These are phyloP conservation scores for Psilanteris sp. DNA, from an alignment of 1,140 invertebrate genomes.

Conservation along the genomic window DNA sequence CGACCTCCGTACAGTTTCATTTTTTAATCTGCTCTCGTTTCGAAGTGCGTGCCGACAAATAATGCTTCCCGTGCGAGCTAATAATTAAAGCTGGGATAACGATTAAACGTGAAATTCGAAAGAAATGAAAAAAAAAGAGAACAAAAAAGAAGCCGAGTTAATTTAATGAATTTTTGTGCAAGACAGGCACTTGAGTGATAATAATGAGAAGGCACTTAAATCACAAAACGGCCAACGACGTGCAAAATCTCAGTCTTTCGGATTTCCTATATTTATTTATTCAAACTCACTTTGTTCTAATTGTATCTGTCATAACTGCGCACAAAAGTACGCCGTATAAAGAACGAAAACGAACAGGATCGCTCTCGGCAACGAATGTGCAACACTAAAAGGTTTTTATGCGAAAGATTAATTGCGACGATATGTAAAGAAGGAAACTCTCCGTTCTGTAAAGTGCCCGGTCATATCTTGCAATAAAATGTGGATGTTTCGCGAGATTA, in stretches of 20 bases:
- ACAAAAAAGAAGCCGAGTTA: too few species aligned
- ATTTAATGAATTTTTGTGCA: too few species aligned
- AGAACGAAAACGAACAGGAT: slow-evolving; percentile 37
- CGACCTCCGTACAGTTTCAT: slow-evolving; percentile 7
- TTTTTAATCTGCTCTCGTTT: not conserved
- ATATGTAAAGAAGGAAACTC: slow-evolving; percentile 40
- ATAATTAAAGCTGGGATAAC: too few species aligned
- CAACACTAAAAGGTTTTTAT: slow-evolving; percentile 45
- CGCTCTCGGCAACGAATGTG: slow-evolving; percentile 20
- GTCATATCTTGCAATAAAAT: slow-evolving; percentile 41
- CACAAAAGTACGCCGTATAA: slow-evolving; percentile 21
- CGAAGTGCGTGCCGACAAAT: too few species aligned
- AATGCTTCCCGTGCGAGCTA: too few species aligned
- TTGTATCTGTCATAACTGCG: slow-evolving; percentile 20
- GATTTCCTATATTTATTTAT: slow-evolving; percentile 11
- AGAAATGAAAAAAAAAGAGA: too few species aligned
- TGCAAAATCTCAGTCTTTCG: slow-evolving; percentile 7
- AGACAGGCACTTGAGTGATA: too few species aligned
- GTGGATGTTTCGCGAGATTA: slow-evolving; percentile 36
- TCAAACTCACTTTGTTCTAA: slow-evolving; percentile 24
- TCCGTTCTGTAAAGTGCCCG: slow-evolving; percentile 23
- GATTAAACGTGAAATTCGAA: too few species aligned
- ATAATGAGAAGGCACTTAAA: not conserved
- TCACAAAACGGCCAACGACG: not conserved
- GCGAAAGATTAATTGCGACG: slow-evolving; percentile 46